Evolutionary conservation across 2,888 invertebrate genomes (phyloP).

Genomic region (Heliconius aoede): DNA sequence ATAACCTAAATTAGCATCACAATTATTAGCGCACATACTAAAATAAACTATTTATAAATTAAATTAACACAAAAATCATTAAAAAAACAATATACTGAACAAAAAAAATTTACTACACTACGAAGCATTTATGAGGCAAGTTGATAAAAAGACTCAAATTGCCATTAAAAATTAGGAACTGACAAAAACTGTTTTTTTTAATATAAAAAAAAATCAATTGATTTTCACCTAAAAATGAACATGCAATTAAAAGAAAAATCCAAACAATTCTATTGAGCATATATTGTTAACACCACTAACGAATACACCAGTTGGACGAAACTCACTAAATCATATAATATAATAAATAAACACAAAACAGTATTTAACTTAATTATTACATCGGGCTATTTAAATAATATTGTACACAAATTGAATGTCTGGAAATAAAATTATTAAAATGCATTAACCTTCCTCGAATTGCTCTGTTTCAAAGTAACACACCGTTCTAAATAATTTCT

Average conservation of each 20-base stretch:
- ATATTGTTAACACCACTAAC: slow-evolving; percentile 11
- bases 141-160: neutral
- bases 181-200: slow-evolving; percentile 5
- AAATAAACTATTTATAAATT: slow-evolving; percentile 64
- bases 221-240: slow-evolving; percentile 5
- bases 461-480: slow-evolving; percentile 16
- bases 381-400: neutral
- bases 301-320: slow-evolving; percentile 16
- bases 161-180: slow-evolving; percentile 8
- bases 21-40: slow-evolving; percentile 69
- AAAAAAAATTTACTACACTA: slow-evolving; percentile 9
- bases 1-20: slow-evolving; percentile 81
- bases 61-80: slow-evolving; percentile 52
- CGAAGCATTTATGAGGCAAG: slow-evolving; percentile 31
- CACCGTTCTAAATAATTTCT: slow-evolving; percentile 10
- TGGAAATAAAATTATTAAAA: slow-evolving; percentile 10
- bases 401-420: neutral
- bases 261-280: slow-evolving; percentile 14
- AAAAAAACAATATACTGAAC: slow-evolving; percentile 23
- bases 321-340: slow-evolving; percentile 23
- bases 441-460: slow-evolving; percentile 24
- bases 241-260: slow-evolving; percentile 18
- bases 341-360: slow-evolving; percentile 27
- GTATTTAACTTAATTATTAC: slow-evolving; percentile 22
- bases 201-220: neutral